Evolutionary conservation across 2,797 vertebrate species (phyloP).

Genomic region (Leptodactylus fallax): DNA sequence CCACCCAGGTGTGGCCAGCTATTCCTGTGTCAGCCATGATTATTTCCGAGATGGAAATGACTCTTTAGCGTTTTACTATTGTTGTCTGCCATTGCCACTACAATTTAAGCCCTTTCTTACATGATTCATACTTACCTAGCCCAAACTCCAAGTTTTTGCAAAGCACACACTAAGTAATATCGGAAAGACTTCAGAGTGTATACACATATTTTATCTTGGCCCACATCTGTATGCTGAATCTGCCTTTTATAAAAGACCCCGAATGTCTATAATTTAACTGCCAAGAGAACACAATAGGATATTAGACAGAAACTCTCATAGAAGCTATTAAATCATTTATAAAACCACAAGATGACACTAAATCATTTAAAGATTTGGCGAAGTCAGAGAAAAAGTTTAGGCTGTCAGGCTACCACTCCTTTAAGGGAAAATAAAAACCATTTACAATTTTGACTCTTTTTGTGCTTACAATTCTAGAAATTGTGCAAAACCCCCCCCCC

Average conservation of each 20-base stretch:
- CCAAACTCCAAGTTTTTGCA: too few relatives aligned
- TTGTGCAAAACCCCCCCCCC: background rate
- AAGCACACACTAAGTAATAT: background rate
- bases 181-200: background rate
- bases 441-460: background rate
- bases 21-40: too few relatives aligned
- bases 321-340: conserved; percentile 28
- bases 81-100: too few relatives aligned
- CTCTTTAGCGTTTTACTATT: too few relatives aligned
- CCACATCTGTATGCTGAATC: conserved; percentile 6
- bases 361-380: conserved; percentile 31
- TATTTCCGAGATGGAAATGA: too few relatives aligned
- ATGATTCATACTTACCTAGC: background rate
- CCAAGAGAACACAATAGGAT: conserved; percentile 24
- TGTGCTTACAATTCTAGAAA: background rate
- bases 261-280: background rate
- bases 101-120: background rate
- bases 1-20: too few relatives aligned
- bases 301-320: conserved; percentile 1
- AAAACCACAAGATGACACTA: conserved; percentile 34
- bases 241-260: conserved; percentile 31
- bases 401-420: background rate
- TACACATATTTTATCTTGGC: conserved; percentile 18
- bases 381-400: background rate
- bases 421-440: background rate